These are phyloP conservation scores for Botia kubotai DNA, from an alignment of 2,797 vertebrate genomes.

Conservation along the genomic window DNA sequence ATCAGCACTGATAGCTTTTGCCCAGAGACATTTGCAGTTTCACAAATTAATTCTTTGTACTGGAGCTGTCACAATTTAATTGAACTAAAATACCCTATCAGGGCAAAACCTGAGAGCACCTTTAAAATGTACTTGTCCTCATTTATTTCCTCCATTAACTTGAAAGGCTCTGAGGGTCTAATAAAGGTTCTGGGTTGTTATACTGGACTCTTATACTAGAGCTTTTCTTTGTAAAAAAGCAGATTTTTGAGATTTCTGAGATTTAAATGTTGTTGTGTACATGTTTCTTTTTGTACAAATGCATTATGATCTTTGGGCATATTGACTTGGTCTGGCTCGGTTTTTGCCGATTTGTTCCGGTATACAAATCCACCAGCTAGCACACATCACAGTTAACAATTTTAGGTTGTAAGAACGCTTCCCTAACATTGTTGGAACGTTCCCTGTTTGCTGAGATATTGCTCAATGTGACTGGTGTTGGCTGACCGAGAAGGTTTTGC, in stretches of 20 bases:
- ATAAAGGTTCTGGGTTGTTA: conserved; percentile 18
- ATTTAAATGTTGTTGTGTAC: not conserved
- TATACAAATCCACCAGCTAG: no score
- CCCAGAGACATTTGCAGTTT: conserved; percentile 59
- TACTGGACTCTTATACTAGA: not conserved
- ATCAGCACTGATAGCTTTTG: conserved; percentile 53
- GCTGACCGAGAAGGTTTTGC: no score
- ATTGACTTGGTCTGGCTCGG: no score
- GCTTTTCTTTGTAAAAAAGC: conserved; percentile 2
- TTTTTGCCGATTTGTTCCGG: no score
- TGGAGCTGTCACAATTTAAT: conserved; percentile 53
- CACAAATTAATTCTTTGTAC: conserved; percentile 50
- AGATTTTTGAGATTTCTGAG: no score
- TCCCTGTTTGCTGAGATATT: no score
- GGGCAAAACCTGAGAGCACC: conserved; percentile 43
- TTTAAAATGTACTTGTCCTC: conserved; percentile 56
- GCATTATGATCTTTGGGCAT: no score
- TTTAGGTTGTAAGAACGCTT: no score
- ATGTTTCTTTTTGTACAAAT: not conserved
- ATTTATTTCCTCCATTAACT: conserved; percentile 50
- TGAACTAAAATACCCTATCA: conserved; percentile 49
- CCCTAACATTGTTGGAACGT: no score
- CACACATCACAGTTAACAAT: not conserved
- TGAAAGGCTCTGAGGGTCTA: conserved; percentile 30
- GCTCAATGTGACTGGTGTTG: no score